A percentile compares a stretch with the other conserved stretches of the same genome.
phyloP scores from a whole-genome alignment of 2,113 vertebrate species.

The Etia nguti region DNA sequence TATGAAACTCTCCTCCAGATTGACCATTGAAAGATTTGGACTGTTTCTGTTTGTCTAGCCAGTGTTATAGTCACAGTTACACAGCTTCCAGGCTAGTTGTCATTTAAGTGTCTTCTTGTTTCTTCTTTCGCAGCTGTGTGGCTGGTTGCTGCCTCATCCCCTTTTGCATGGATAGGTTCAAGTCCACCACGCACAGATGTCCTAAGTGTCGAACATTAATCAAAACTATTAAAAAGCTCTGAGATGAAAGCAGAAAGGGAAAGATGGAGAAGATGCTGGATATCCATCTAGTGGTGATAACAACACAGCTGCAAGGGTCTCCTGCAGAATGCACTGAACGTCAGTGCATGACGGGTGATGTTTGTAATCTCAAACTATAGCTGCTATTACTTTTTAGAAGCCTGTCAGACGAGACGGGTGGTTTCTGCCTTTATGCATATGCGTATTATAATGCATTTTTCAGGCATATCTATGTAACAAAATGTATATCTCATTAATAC shows the following conservation, averaged over 20 bases:
- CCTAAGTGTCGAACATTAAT: slow-evolving; percentile 61
- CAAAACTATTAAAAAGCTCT: slow-evolving; percentile 43
- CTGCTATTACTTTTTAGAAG: not conserved
- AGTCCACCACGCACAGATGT: slow-evolving; percentile 61
- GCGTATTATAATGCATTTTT: not conserved
- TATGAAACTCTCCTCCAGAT: slow-evolving; percentile 1
- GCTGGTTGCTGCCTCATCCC: slow-evolving; percentile 71
- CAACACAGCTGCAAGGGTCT: not conserved
- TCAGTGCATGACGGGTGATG: not conserved
- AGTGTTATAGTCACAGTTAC: not conserved
- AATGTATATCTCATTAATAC: not conserved
- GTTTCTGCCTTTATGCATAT: not conserved
- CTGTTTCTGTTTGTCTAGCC: not conserved
- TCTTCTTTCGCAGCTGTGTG: slow-evolving; percentile 43
- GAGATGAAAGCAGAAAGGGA: not conserved
- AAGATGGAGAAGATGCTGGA: not conserved
- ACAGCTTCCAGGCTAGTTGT: not conserved
- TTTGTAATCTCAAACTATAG: not conserved
- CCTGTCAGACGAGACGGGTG: not conserved
- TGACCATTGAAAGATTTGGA: not conserved
- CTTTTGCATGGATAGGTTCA: slow-evolving; percentile 56
- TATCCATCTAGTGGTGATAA: not conserved
- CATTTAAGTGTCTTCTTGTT: not conserved
- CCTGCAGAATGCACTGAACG: not conserved
- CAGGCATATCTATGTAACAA: not conserved